phyloP scores from a whole-genome alignment of 2,888 invertebrate genomes.

The Rhingia campestris region DNA sequence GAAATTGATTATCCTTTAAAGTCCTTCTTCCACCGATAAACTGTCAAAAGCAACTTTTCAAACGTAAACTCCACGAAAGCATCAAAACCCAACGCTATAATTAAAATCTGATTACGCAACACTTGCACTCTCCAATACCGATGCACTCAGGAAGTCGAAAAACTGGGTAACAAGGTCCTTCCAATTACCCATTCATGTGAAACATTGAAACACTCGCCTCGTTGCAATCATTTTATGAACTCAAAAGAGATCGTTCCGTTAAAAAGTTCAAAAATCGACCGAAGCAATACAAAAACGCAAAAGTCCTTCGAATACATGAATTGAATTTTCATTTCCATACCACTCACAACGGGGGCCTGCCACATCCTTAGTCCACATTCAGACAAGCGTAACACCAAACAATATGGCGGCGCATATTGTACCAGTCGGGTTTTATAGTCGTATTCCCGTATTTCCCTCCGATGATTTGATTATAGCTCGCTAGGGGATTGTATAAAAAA shows the following conservation, averaged over 20 bases:
- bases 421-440: conserved; percentile 23
- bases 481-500: conserved; percentile 10
- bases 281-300: not conserved
- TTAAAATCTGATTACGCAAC: too few species aligned
- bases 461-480: conserved; percentile 41
- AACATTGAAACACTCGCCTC: conserved; percentile 21
- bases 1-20: too few species aligned
- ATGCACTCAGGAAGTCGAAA: not conserved
- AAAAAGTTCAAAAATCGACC: conserved; percentile 7
- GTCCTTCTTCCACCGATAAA: too few species aligned
- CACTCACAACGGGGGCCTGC: conserved; percentile 20
- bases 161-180: conserved; percentile 45
- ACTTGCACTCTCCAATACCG: too few species aligned
- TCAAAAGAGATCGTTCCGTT: conserved; percentile 1
- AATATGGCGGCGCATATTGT: conserved; percentile 57
- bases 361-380: conserved; percentile 43
- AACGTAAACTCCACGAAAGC: too few species aligned
- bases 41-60: too few species aligned
- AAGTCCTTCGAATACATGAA: conserved; percentile 37
- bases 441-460: not conserved
- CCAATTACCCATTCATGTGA: conserved; percentile 13
- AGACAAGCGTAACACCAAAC: conserved; percentile 43
- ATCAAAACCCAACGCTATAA: too few species aligned
- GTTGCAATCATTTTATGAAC: conserved; percentile 2
- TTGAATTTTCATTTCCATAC: conserved; percentile 60